Percentiles rank a stretch among this genome's conserved stretches.
Evolutionary conservation across 1,140 invertebrate species (phyloP).

Genomic region (Ganaspis sp.): DNA sequence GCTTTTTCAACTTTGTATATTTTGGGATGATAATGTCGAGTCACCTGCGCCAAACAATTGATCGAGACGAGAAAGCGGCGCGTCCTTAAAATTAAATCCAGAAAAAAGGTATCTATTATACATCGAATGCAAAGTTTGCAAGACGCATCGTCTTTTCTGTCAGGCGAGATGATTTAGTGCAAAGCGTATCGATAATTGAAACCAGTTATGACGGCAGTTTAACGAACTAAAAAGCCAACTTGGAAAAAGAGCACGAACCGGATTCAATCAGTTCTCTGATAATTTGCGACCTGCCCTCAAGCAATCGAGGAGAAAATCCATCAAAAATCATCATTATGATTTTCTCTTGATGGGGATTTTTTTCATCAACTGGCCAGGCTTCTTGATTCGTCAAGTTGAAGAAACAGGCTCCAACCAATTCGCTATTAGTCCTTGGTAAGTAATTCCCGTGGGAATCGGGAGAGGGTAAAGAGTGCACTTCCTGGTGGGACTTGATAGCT

Average conservation of each 20-base stretch:
- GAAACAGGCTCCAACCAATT: constrained; percentile 24
- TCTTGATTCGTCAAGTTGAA: neutral
- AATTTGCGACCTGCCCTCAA: constrained; percentile 38
- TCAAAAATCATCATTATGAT: constrained; percentile 50
- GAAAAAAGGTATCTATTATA: constrained; percentile 33
- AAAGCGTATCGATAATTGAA: constrained; percentile 50
- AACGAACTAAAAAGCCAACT: constrained; percentile 45
- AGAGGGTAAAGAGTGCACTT: constrained; percentile 40
- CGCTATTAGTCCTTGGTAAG: constrained; percentile 68
- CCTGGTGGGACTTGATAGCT: constrained; percentile 25
- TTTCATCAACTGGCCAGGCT: neutral
- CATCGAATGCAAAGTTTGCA: constrained; percentile 24
- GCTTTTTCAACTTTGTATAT: constrained; percentile 21
- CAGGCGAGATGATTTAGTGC: constrained; percentile 46
- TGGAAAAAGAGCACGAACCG: constrained; percentile 41
- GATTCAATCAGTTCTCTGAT: constrained; percentile 47
- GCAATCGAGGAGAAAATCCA: constrained; percentile 41
- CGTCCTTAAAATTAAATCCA: neutral
- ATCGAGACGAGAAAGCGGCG: too few relatives aligned
- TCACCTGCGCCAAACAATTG: neutral
- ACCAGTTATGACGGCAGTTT: constrained; percentile 49
- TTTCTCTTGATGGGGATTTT: constrained; percentile 30
- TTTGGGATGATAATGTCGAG: neutral
- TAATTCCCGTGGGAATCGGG: constrained; percentile 74
- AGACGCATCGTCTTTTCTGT: constrained; percentile 26